Evolutionary conservation across 2,113 vertebrate genomes (phyloP).

Genomic region (Amia ocellicauda): DNA sequence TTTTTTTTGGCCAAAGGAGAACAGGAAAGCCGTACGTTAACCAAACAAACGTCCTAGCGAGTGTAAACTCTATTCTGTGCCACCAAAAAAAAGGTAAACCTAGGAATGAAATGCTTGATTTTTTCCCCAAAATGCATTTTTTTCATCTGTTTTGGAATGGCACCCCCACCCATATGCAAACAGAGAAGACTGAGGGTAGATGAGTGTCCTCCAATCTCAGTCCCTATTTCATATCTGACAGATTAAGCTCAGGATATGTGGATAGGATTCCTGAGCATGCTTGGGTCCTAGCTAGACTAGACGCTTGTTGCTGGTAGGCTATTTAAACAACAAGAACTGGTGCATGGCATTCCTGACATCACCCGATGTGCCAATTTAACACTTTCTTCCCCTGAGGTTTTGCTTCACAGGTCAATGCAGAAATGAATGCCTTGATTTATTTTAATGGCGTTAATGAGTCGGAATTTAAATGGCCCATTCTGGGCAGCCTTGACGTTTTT

Average conservation of each 20-base stretch:
- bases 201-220: neutral
- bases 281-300: neutral
- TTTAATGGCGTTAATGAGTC: no score
- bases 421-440: no score
- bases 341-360: neutral
- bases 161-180: neutral
- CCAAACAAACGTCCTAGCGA: no score
- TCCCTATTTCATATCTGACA: neutral
- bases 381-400: constrained; percentile 1
- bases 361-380: neutral
- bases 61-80: no score
- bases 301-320: neutral
- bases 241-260: neutral
- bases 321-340: neutral
- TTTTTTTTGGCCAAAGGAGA: no score
- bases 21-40: no score
- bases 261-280: neutral
- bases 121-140: no score
- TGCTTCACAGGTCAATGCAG: neutral
- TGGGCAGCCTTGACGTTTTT: no score
- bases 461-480: no score
- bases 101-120: no score
- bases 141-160: no score
- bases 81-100: no score
- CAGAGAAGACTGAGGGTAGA: neutral